Evolutionary conservation across 92 coral and sea anemone species (phyloP), one percentile per base, ranked within the genome.

Genomic region (Palythoa caribaeorum): DNA sequence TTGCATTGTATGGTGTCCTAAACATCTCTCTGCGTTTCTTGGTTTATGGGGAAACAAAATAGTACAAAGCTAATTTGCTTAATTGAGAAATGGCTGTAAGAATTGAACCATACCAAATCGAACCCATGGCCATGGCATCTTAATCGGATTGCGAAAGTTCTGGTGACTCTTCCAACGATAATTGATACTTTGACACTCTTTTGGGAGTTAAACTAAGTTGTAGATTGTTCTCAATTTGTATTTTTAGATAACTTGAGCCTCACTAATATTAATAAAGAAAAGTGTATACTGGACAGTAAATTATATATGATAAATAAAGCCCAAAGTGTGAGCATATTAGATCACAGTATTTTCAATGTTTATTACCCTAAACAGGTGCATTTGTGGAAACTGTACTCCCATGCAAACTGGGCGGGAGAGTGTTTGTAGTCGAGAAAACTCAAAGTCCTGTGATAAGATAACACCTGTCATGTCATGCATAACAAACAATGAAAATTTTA

Each of bases 351-450:
- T 19, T 68, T 68, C 12, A 17, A 10, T 69, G 73, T 69, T 69
- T 69, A n/a, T 69, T 69, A 69, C 73, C 39, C 73, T 69, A 69
- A 69, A 69, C 73, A 89, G 91, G 88, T 83, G 91, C 88, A 80
- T 83, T 83, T 89, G 91, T 83, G 81, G 87, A 62, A 89, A 89
- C 81, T 83, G 88, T n/a, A 47, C 65, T n/a, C 28, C 87, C 62
- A 89, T 83, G 91, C 37, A 37, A 48, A 89, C 91, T 81, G 91
- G 87, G 75, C 51, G 68, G 71, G 92, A 89, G 19, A 89, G 89
- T 77, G 85, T 84, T 47, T 89, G 92, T 76, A 84, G 92, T 77
- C 72, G 71, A 4, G 89, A 84, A 76, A 39, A 73, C 70, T 9
- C 17, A 3, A 84, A 84, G 78, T 37, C 78, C 35, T 66, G 53